A percentile compares a stretch with the other conserved stretches of the same genome.
These are phyloP conservation scores for Mus caroli DNA, from an alignment of 2,797 vertebrate species.

Conservation along the genomic window DNA sequence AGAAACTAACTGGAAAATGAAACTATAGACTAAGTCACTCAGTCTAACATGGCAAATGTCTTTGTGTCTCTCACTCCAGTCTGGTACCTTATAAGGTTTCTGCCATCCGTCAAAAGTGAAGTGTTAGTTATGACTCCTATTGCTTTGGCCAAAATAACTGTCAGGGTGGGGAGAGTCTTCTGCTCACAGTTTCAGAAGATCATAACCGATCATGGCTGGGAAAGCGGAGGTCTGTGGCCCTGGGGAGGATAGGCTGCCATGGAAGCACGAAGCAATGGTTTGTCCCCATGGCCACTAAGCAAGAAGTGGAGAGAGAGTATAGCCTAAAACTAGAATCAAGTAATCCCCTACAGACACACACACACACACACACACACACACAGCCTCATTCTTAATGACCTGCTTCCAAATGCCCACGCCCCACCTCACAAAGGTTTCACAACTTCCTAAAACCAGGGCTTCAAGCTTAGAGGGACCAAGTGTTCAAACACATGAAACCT, in stretches of 20 bases:
- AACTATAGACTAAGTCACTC: background rate
- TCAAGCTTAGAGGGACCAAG: background rate
- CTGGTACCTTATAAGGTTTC: background rate
- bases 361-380: too few species aligned
- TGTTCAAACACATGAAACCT: background rate
- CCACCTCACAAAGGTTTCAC: too few species aligned
- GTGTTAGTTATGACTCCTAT: background rate
- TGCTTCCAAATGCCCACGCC: background rate
- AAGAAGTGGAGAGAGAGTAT: background rate
- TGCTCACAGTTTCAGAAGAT: background rate
- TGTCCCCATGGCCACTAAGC: background rate
- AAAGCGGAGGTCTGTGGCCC: background rate
- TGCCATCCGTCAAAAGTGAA: slow-evolving; percentile 2
- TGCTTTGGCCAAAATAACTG: background rate
- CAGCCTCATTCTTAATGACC: background rate
- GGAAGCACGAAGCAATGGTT: background rate
- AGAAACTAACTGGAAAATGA: background rate
- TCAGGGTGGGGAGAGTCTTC: background rate
- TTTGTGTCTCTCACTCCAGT: background rate
- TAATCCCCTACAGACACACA: background rate
- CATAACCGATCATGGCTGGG: background rate
- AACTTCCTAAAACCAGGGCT: background rate
- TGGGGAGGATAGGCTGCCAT: too few species aligned
- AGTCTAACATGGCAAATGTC: background rate
- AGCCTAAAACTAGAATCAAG: background rate